Evolutionary conservation across 2,113 vertebrate genomes (phyloP), one percentile per base, ranked within the genome.

Genomic region (Urocitellus parryii): DNA sequence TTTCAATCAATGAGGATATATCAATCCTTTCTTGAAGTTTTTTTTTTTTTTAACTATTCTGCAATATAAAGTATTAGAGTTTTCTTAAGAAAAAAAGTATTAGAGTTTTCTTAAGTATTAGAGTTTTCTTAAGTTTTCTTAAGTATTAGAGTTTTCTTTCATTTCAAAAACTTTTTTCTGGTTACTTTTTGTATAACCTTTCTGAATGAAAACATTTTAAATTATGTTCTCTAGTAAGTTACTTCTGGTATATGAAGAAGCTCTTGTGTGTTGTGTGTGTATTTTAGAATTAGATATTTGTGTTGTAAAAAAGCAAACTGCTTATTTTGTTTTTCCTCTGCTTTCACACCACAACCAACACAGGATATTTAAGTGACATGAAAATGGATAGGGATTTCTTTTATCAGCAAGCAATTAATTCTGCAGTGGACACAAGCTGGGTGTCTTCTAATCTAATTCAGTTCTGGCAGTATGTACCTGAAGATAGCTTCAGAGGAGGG

Each of bases 141-240:
- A n/a, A n/a, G n/a, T n/a, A n/a, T n/a, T n/a, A n/a, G n/a, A n/a
- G n/a, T n/a, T n/a, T n/a, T n/a, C n/a, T n/a, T n/a, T n/a, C n/a
- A n/a, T n/a, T n/a, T n/a, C n/a, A n/a, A n/a, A n/a, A n/a, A n/a
- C n/a, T n/a, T n/a, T n/a, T n/a, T n/a, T 11, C 20, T 53, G 27
- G 6, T 11, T 78, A 58, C 10, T 88, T 92, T 92, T 90, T 53
- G 29, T 63, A 63, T 42, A 77, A 34, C 5, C 5, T 74, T 83
- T 61, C 8, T 48, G 61, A 90, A 51, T 81, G 4, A 34, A 96
- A 86, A 58, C 14, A 53, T 82, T 94, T 94, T 85, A 14, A 73
- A 4, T 74, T 51, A 77, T 63, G 14, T 5, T 76, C 24, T 78
- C 18, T 42, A 42, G 29, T 51, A 51, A 79, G 45, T 63, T 95